Conservation (phyloP, 2,113 vertebrate genomes). For the Lophochroa leadbeateri region DNA sequence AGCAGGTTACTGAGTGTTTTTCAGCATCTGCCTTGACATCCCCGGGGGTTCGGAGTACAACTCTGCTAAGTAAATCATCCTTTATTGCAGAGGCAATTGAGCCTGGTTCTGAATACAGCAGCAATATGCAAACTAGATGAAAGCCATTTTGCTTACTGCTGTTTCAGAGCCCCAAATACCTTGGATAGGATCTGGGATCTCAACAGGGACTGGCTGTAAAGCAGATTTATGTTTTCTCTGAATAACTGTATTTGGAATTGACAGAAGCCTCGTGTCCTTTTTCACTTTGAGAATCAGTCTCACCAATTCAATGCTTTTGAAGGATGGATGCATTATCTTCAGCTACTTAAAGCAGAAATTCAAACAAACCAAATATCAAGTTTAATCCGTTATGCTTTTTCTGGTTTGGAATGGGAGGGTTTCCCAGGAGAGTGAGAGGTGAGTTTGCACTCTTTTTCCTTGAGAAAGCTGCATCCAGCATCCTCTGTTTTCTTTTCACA, state of each 20-base stretch:
- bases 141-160: not conserved
- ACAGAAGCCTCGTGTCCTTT: not conserved
- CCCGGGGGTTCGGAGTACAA: not conserved
- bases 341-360: not conserved
- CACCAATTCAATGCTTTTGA: not conserved
- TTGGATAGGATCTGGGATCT: not conserved
- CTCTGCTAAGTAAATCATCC: not conserved
- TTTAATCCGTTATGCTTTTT: not conserved
- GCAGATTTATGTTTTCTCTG: not conserved
- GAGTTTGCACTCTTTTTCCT: not conserved
- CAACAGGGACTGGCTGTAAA: not conserved
- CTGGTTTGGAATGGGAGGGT: not conserved
- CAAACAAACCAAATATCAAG: not conserved
- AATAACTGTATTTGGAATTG: not conserved
- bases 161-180: not conserved
- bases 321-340: not conserved
- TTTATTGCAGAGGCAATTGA: not conserved
- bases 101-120: not conserved
- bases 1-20: not conserved
- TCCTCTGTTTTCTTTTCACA: not conserved
- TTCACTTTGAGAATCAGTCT: not conserved
- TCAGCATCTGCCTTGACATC: not conserved
- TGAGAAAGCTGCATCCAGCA: not conserved
- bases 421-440: not conserved
- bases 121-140: not conserved